A percentile compares a stretch with the other conserved stretches of the same genome.
Evolutionary conservation across 1,140 invertebrate species (phyloP).

Genomic region (Tyrophagus putrescentiae): DNA sequence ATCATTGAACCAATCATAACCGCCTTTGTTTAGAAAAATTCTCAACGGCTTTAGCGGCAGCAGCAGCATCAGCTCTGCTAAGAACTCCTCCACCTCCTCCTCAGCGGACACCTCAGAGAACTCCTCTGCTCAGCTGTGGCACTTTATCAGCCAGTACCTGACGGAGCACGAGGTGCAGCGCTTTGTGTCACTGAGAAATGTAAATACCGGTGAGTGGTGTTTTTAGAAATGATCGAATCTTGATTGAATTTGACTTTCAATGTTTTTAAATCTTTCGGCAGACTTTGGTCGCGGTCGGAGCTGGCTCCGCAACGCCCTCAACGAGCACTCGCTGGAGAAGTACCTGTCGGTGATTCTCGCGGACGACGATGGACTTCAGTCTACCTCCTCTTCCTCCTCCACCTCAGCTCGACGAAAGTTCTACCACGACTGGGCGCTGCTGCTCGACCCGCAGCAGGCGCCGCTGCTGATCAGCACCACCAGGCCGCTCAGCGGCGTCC

Average conservation of each 20-base stretch:
- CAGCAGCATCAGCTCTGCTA: too few relatives aligned
- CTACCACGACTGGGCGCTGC: conserved; percentile 69
- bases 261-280: not conserved
- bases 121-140: conserved; percentile 36
- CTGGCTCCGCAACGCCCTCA: conserved; percentile 67
- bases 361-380: conserved; percentile 35
- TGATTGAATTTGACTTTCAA: too few relatives aligned
- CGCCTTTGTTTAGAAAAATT: not conserved
- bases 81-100: not conserved
- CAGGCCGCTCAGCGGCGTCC: conserved; percentile 60
- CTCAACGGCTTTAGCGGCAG: not conserved
- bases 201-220: conserved; percentile 44
- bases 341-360: conserved; percentile 58
- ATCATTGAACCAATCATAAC: not conserved
- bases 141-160: conserved; percentile 41
- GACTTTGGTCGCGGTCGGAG: conserved; percentile 57
- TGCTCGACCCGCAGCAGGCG: conserved; percentile 55
- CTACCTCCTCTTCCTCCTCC: too few relatives aligned
- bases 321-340: conserved; percentile 73
- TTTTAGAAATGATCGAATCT: not conserved
- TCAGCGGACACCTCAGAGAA: not conserved
- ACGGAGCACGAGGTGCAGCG: conserved; percentile 73
- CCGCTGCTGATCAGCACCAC: conserved; percentile 61
- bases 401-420: conserved; percentile 43
- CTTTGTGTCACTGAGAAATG: conserved; percentile 58